Evolutionary conservation across 2,888 invertebrate species (phyloP), one percentile per base, ranked within the genome.

Genomic region (Atrina japonica): DNA sequence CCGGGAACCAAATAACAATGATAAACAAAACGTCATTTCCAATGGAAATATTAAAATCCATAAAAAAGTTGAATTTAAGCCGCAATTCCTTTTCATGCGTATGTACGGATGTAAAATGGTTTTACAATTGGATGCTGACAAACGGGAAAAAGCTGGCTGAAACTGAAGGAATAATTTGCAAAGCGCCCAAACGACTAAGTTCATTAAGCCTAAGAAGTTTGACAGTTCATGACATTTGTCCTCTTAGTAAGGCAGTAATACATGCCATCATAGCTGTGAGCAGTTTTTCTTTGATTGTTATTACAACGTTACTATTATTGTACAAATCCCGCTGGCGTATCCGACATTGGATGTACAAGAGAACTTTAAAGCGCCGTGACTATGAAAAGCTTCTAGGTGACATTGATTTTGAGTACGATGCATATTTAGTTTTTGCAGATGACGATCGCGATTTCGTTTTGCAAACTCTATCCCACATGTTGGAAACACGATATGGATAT

Each of bases 21-120:
- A 43, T 71, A 1, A 66, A 66, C 14, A 5, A 55, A 29, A 49
- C 49, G 0, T 60, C 66, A 18, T 66, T 71, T 25, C 71, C 71
- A 0, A 3, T 16, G 23, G 9, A 11, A n/a, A 29, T 67, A 11
- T 23, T 71, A 25, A 16, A 53, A n/a, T 56, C 55, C 27, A 27
- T 75, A 21, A 40, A 40, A 27, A 11, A 21, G 0, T 9, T 73
- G 11, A 40, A 63, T 23, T n/a, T 73, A 0, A 50, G 59, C 6
- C 55, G 64, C 14, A 79, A 79, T 43, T 66, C 70, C 7, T 72
- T 72, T 16, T 58, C 55, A 6, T 79, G 76, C 50, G 58, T 55
- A 1, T 74, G 78, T 52, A 45, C 63, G 11, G 66, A 66, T n/a
- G 41, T 70, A 16, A 43, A 41, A 1, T 77, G 73, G 74, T 76